These are phyloP conservation scores for Myxocyprinus asiaticus DNA, from an alignment of 2,113 vertebrate genomes.

Conservation along the genomic window DNA sequence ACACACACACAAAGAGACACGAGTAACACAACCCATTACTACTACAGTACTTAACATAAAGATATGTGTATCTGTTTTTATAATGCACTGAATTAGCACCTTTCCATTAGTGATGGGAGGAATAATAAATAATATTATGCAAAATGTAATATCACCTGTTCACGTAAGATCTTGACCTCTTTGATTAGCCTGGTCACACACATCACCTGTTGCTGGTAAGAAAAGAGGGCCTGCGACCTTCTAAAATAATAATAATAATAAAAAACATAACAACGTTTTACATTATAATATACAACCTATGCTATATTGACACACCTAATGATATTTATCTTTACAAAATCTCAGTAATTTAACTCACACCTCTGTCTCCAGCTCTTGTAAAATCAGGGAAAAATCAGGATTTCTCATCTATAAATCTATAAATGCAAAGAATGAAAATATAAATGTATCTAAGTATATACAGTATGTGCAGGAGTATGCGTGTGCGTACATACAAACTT, in stretches of 20 bases:
- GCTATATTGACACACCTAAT: too few relatives aligned
- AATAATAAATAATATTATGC: not conserved
- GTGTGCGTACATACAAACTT: too few relatives aligned
- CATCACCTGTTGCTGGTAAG: slow-evolving; percentile 52
- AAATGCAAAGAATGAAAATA: not conserved
- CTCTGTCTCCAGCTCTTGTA: slow-evolving; percentile 43
- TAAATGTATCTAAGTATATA: not conserved
- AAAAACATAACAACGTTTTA: not conserved
- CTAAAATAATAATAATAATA: not conserved
- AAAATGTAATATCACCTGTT: slow-evolving; percentile 32
- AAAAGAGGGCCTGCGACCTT: slow-evolving; percentile 30
- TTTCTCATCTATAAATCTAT: slow-evolving; percentile 35
- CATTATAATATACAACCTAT: too few relatives aligned
- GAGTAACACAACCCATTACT: too few relatives aligned
- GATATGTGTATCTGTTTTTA: not conserved
- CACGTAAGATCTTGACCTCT: slow-evolving; percentile 43
- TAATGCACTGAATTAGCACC: not conserved
- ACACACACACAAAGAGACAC: too few relatives aligned
- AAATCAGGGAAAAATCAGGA: slow-evolving; percentile 31
- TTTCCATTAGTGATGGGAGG: too few relatives aligned
- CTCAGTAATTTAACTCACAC: slow-evolving; percentile 27
- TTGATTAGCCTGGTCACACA: slow-evolving; percentile 42
- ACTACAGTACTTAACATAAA: not conserved
- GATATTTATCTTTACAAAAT: too few relatives aligned
- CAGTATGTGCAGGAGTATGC: too few relatives aligned